Conservation (phyloP, 2,888 invertebrate species). For the Eristalinus aeneus region DNA sequence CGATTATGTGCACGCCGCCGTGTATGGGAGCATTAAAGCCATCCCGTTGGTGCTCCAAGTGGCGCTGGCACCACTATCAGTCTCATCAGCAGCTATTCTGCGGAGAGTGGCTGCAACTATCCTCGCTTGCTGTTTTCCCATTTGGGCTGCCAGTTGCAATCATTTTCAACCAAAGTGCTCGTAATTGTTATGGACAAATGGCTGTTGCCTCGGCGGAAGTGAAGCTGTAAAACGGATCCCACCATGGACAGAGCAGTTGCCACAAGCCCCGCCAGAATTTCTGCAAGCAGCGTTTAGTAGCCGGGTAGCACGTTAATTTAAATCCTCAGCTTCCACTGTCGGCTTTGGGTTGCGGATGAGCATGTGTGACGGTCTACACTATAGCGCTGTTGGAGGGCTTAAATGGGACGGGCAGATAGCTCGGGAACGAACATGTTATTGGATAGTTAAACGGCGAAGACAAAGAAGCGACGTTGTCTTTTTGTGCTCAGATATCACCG, state of each 20-base stretch:
- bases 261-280: conserved; percentile 37
- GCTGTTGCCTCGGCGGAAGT: conserved; percentile 27
- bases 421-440: conserved; percentile 33
- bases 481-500: conserved; percentile 6
- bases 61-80: neutral
- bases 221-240: conserved; percentile 16
- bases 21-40: neutral
- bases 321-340: conserved; percentile 34
- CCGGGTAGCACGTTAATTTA: conserved; percentile 42
- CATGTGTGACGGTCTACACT: conserved; percentile 17
- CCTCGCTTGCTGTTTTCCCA: conserved; percentile 2
- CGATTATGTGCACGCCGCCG: neutral
- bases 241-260: conserved; percentile 13
- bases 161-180: conserved; percentile 56
- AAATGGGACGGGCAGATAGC: neutral
- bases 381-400: conserved; percentile 9
- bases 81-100: conserved; percentile 8
- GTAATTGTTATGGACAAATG: conserved; percentile 65
- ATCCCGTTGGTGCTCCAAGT: neutral
- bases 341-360: neutral
- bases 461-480: conserved; percentile 50
- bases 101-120: neutral
- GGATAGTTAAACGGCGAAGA: conserved; percentile 43
- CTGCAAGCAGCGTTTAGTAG: conserved; percentile 38
- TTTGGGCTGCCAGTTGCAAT: conserved; percentile 52